phyloP scores from a whole-genome alignment of 2,113 vertebrate genomes.

The Megaceryle torquata region DNA sequence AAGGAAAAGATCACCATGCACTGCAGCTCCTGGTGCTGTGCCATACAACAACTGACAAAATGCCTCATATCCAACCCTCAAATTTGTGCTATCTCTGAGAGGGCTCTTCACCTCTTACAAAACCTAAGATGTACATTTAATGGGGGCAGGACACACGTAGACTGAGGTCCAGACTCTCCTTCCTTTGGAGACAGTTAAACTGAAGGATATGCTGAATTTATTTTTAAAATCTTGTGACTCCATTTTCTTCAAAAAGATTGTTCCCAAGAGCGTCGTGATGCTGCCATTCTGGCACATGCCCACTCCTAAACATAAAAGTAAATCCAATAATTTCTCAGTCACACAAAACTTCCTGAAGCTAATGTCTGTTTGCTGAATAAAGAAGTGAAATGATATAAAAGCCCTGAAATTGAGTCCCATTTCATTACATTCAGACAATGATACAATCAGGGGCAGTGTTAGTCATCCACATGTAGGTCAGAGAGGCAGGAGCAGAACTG shows the following conservation, averaged over 20 bases:
- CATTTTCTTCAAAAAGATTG: neutral
- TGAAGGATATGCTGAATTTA: neutral
- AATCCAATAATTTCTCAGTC: constrained; percentile 27
- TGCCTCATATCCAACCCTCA: neutral
- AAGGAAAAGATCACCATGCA: neutral
- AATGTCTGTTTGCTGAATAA: constrained; percentile 45
- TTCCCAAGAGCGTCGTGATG: neutral
- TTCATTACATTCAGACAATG: neutral
- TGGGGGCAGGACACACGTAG: neutral
- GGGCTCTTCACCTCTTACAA: neutral
- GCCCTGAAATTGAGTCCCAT: constrained; percentile 4
- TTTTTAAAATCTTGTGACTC: neutral
- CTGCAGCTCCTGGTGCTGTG: neutral
- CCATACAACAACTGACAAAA: neutral
- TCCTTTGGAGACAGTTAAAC: neutral
- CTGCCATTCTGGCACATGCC: constrained; percentile 29
- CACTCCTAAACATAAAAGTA: neutral
- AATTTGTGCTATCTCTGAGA: neutral
- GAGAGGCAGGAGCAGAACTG: neutral
- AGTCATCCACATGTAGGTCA: constrained; percentile 20
- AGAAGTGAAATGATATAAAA: constrained; percentile 27
- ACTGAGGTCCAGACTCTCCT: neutral
- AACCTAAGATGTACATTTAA: neutral
- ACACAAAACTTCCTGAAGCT: constrained; percentile 38
- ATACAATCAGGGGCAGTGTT: neutral